These are phyloP conservation scores for Phaonia tiefii DNA, from an alignment of 2,888 invertebrate species.

Conservation along the genomic window DNA sequence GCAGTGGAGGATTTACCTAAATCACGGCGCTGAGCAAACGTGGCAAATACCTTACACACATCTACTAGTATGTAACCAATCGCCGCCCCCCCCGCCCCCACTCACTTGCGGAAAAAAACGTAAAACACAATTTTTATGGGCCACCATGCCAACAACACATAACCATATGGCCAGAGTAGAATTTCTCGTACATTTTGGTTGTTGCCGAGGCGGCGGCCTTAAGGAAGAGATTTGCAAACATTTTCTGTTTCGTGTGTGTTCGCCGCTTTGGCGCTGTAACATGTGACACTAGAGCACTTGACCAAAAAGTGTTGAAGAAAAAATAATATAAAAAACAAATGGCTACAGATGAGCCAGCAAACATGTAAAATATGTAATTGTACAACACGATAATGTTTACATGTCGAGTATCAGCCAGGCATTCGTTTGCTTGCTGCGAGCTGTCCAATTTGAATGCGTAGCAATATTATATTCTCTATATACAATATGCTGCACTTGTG, in stretches of 20 bases:
- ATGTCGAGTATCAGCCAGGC: not conserved
- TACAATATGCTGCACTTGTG: not conserved
- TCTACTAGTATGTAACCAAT: no score
- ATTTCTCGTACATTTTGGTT: not conserved
- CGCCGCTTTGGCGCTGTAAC: constrained; percentile 12
- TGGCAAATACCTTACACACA: no score
- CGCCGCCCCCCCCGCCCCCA: constrained; percentile 6
- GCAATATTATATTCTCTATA: not conserved
- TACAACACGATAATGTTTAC: not conserved
- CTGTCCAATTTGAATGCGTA: not conserved
- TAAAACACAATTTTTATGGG: constrained; percentile 12
- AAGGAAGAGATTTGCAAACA: no score
- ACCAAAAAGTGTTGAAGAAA: constrained; percentile 43
- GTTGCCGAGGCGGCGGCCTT: no score
- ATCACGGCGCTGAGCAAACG: constrained; percentile 26
- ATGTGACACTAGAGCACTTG: constrained; percentile 62
- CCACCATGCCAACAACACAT: constrained; percentile 2
- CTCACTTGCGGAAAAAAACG: not conserved
- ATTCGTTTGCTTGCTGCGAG: not conserved
- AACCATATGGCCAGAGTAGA: constrained; percentile 18
- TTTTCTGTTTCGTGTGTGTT: no score
- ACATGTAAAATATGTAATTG: constrained; percentile 14
- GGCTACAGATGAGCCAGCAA: no score
- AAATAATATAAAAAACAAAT: no score
- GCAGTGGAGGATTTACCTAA: constrained; percentile 27